Evolutionary conservation across 1,140 invertebrate species (phyloP).

Genomic region (Leguminivora glycinivorella): DNA sequence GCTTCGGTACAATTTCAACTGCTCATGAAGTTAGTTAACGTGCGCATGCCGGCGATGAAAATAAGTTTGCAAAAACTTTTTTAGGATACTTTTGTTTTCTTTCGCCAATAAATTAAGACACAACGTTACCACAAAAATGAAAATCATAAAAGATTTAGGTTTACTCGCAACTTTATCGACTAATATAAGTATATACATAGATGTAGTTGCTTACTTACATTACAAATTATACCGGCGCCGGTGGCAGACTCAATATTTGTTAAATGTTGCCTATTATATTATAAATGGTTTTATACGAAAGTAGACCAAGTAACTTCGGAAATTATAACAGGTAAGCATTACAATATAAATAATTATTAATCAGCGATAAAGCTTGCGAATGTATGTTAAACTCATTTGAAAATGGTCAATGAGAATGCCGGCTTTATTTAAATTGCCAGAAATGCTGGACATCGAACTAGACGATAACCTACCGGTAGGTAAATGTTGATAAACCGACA

Average conservation of each 20-base stretch:
- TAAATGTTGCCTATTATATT: not conserved
- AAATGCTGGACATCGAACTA: slow-evolving; percentile 1
- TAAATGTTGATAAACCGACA: slow-evolving; percentile 18
- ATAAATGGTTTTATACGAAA: not conserved
- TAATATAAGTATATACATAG: not conserved
- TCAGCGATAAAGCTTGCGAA: not conserved
- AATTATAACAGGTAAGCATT: not conserved
- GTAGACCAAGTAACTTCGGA: not conserved
- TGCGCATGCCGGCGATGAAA: slow-evolving; percentile 35
- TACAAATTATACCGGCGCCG: not conserved
- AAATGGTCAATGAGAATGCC: not conserved
- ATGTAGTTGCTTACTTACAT: slow-evolving; percentile 1
- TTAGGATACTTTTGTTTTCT: slow-evolving; percentile 12
- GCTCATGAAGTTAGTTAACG: slow-evolving; percentile 31
- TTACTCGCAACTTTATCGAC: not conserved
- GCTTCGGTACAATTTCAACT: not conserved
- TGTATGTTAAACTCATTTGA: not conserved
- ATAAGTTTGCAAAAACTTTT: slow-evolving; percentile 46
- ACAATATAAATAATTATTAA: not conserved
- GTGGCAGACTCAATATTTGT: not conserved
- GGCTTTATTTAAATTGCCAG: slow-evolving; percentile 3
- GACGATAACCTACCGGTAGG: slow-evolving; percentile 25
- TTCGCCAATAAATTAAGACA: not conserved
- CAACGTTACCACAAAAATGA: not conserved
- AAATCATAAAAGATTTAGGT: not conserved